Conservation (phyloP, 2,113 vertebrate species). For the Charadrius vociferus region DNA sequence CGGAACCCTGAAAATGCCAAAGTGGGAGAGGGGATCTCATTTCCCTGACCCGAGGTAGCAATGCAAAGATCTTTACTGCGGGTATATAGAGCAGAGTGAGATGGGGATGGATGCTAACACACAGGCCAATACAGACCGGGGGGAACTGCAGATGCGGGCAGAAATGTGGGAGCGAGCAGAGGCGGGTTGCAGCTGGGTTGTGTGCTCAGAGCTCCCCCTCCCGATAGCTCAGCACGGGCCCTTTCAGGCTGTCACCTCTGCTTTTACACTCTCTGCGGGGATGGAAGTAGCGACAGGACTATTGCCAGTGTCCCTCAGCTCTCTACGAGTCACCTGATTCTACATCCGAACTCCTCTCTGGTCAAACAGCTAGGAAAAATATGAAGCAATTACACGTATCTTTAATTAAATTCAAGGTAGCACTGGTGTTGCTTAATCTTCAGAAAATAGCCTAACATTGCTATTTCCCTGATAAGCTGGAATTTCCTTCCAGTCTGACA, state of each 20-base stretch:
- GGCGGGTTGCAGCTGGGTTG: not conserved
- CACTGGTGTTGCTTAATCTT: not conserved
- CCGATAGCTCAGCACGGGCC: not conserved
- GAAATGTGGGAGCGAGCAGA: not conserved
- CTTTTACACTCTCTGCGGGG: not conserved
- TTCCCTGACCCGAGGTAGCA: fast-evolving
- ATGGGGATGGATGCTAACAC: not conserved
- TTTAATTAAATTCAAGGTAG: slow-evolving; percentile 2
- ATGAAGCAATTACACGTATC: not conserved
- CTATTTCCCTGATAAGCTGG: not conserved
- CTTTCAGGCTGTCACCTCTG: fast-evolving
- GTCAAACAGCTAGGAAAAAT: not conserved
- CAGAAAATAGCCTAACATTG: not conserved
- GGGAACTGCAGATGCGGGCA: not conserved
- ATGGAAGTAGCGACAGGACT: not conserved
- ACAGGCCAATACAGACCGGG: too few species aligned
- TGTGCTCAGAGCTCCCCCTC: slow-evolving; percentile 45
- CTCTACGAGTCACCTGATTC: not conserved
- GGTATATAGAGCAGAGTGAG: not conserved
- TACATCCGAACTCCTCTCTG: not conserved
- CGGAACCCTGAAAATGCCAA: not conserved
- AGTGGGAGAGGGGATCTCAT: fast-evolving
- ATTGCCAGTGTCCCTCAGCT: not conserved
- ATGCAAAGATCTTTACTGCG: not conserved
- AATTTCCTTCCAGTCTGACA: not conserved